Evolutionary conservation across 2,797 vertebrate species (phyloP), one percentile per base, ranked within the genome.

Genomic region (Oreochromis grahami): DNA sequence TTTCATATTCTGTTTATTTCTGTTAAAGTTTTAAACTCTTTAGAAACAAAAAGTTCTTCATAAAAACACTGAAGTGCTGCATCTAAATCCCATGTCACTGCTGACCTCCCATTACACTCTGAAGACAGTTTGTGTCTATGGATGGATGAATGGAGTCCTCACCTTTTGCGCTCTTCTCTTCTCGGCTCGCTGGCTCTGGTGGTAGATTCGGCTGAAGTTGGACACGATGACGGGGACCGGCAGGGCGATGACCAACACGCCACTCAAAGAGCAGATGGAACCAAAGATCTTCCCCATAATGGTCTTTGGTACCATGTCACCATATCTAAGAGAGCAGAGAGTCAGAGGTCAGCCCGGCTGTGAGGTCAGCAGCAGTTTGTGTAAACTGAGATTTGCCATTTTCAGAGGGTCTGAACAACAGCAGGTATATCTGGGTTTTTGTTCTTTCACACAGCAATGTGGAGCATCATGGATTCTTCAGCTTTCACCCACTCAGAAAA

Each of bases 191-290:
- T 99, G 98, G 78, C 98, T 99, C 94, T 99, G 98, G 93, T 99
- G 98, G 95, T 99, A 99, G 92, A 99, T 99, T 2, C 98, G 97
- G 92, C 98, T 99, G 96, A 99, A 99, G 95, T 99, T 99, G 91
- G 98, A 99, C 45, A 99, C 98, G 36, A 99, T 99, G 88, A 99
- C 98, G 1, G 98, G 98, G 70, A 99, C 98, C 0, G 98, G 98
- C 63, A 99, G 96, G 17, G 98, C 98, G 76, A 99, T 99, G 93
- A 99, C 98, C 91, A 99, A 92, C 60, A 99, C 98, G 1, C 98
- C 98, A 34, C 98, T 99, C 88, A 99, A 95, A 0, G 98, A 99
- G 56, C 98, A 99, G 90, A 99, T 96, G 8, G 98, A 99, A 70
- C 98, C 98, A 80, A 99, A 97, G 78, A 99, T 97, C 96, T 99